These are phyloP conservation scores for Leucophenga maculata DNA, from an alignment of 2,888 invertebrate species.

Conservation along the genomic window DNA sequence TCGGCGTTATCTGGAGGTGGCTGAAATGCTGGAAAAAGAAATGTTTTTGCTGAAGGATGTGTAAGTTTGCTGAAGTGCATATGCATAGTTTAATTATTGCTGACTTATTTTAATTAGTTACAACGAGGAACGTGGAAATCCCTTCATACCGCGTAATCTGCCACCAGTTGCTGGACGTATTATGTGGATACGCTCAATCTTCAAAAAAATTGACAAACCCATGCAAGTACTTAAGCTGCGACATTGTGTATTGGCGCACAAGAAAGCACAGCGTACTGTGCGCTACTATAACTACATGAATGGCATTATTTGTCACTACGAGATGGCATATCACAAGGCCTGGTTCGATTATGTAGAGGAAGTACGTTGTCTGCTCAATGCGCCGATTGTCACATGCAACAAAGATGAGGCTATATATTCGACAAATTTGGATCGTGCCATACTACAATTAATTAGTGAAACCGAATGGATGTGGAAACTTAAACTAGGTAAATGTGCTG, in stretches of 20 bases:
- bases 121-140: constrained; percentile 83
- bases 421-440: constrained; percentile 82
- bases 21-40: constrained; percentile 79
- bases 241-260: constrained; percentile 74
- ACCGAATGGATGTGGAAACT: constrained; percentile 87
- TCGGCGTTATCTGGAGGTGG: constrained; percentile 82
- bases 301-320: constrained; percentile 86
- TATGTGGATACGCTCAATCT: constrained; percentile 86
- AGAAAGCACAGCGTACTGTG: constrained; percentile 82
- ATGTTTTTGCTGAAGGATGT: constrained; percentile 81
- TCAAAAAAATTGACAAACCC: constrained; percentile 81
- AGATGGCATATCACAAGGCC: constrained; percentile 85
- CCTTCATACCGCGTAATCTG: constrained; percentile 81
- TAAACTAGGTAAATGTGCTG: constrained; percentile 74
- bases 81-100: neutral
- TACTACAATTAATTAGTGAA: constrained; percentile 83
- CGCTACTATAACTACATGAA: constrained; percentile 85
- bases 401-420: constrained; percentile 79
- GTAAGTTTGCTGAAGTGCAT: constrained; percentile 61
- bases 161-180: constrained; percentile 87
- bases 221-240: constrained; percentile 75
- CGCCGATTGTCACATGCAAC: constrained; percentile 79
- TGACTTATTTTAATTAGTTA: constrained; percentile 74
- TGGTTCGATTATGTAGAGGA: constrained; percentile 85
- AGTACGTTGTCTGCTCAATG: constrained; percentile 77